Evolutionary conservation across 2,888 invertebrate genomes (phyloP).

Genomic region (Drosophila antonietae): DNA sequence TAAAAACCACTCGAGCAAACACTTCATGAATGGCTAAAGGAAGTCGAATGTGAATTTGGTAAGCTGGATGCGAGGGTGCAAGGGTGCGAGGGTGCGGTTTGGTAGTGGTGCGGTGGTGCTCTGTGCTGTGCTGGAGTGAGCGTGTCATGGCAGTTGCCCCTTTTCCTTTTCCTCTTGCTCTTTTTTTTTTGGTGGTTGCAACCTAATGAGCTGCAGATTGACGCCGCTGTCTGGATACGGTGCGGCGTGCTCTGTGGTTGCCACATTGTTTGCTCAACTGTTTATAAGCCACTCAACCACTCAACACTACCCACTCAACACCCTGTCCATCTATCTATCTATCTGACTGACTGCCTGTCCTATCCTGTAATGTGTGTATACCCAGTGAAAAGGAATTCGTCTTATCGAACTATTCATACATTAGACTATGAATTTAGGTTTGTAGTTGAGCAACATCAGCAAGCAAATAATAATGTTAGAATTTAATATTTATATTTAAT

Average conservation of each 20-base stretch:
- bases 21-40: conserved; percentile 57
- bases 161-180: conserved; percentile 22
- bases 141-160: conserved; percentile 33
- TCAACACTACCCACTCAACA: conserved; percentile 39
- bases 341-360: not conserved
- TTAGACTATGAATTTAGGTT: not conserved
- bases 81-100: conserved; percentile 16
- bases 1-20: conserved; percentile 79
- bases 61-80: not conserved
- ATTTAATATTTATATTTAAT: not conserved
- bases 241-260: conserved; percentile 42
- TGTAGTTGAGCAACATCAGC: not conserved
- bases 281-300: conserved; percentile 71
- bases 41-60: conserved; percentile 26
- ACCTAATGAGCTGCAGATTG: conserved; percentile 76
- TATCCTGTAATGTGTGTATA: not conserved
- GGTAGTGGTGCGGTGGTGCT: conserved; percentile 15
- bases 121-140: conserved; percentile 17
- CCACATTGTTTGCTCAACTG: conserved; percentile 72
- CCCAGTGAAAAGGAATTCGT: not conserved
- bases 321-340: not conserved
- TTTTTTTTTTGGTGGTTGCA: conserved; percentile 62
- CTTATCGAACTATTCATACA: not conserved
- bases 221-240: conserved; percentile 42
- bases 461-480: not conserved